A percentile compares a stretch with the other conserved stretches of the same genome.
Evolutionary conservation across 1,140 invertebrate species (phyloP).

Genomic region (Grapholita molesta): DNA sequence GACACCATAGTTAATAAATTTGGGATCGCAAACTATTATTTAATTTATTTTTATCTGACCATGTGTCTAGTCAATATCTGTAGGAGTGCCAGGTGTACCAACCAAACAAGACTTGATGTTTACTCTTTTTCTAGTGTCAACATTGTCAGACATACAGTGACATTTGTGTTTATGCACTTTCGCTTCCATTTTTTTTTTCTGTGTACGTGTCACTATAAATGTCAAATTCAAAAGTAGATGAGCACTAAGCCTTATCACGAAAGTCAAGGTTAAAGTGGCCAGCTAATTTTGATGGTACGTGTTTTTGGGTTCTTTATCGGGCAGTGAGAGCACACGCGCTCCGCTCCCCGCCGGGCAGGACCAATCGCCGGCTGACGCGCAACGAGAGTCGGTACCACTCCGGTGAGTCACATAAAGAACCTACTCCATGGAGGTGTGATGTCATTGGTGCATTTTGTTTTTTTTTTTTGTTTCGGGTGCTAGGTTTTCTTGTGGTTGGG

Average conservation of each 20-base stretch:
- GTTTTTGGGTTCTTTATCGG: conserved; percentile 55
- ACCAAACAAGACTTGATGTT: neutral
- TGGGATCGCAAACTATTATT: conserved; percentile 31
- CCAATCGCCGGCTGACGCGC: conserved; percentile 92
- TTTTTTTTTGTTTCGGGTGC: conserved; percentile 14
- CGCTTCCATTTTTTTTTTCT: conserved; percentile 48
- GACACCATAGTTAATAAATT: no score
- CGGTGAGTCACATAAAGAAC: conserved; percentile 82
- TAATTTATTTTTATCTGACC: neutral
- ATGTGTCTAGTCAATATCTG: neutral
- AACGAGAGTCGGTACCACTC: conserved; percentile 98
- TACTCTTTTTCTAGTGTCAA: neutral
- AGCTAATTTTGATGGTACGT: conserved; percentile 45
- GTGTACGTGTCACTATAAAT: conserved; percentile 3
- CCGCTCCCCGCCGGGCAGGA: conserved; percentile 84
- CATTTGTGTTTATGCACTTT: neutral
- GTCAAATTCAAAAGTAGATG: neutral
- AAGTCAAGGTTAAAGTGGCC: conserved; percentile 21
- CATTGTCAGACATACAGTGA: neutral
- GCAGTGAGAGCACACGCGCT: conserved; percentile 64
- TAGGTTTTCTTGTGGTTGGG: conserved; percentile 10
- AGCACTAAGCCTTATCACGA: neutral
- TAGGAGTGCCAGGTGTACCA: no score
- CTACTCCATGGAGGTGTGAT: conserved; percentile 22
- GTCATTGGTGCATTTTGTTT: conserved; percentile 17